Evolutionary conservation across 2,113 vertebrate genomes (phyloP), one percentile per base, ranked within the genome.

Genomic region (Sinocyclocheilus anophthalmus): DNA sequence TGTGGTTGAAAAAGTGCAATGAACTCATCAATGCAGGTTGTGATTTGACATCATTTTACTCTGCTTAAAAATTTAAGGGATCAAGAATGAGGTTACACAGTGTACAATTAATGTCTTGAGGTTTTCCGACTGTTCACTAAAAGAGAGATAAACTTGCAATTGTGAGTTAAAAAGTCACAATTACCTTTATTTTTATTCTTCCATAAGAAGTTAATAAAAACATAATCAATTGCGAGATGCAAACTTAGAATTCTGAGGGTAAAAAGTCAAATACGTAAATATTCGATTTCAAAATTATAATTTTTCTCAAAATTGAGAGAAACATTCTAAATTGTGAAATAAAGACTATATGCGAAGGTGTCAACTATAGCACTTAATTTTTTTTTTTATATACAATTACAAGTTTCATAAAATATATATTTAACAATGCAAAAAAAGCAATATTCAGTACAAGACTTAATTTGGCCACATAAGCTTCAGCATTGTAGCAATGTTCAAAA

Each of bases 401-500:
- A 67, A 33, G 0, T 20, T 6, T 59, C 1, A 61, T 80, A 55
- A 53, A 55, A 18, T 11, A 20, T 33, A 55, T 55, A 57, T 20
- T 55, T 55, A 55, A 53, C 33, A 59, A 87, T 85, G 84, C 61
- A 59, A 83, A 24, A 61, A 4, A 85, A 39, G 55, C 5, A 20
- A 72, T 30, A 63, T 30, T 42, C 48, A 13, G 48, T 50, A 50
- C 48, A 50, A 13, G 11, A 50, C 45, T 48, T 11, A 10, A 48
- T 48, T 48, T 67, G 42, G 65, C 65, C 5, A 33, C 65, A 65
- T 22, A 59, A 72, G 61, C 82, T 77, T 81, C 39, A 81, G 85
- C 88, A 83, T 53, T 82, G 83, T 70, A 81, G n/a, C 63, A 45
- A 20, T 76, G 84, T 61, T 63, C 86, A 61, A 42, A 75, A 50